Evolutionary conservation across 2,113 vertebrate genomes (phyloP), one percentile per base, ranked within the genome.

Genomic region (Sinocyclocheilus anshuiensis): DNA sequence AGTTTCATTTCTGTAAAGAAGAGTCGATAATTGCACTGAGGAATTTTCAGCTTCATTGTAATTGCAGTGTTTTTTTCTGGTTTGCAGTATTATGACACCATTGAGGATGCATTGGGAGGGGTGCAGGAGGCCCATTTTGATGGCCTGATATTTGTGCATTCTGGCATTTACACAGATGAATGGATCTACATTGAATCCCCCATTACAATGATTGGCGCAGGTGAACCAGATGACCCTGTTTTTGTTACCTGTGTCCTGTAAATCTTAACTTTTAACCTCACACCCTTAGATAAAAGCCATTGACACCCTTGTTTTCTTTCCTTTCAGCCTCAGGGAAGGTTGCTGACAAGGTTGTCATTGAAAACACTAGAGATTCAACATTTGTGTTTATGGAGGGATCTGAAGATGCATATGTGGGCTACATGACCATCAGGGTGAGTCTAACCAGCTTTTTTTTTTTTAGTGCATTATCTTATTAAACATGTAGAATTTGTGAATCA

Each of bases 121-220:
- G 97, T 99, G 86, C 98, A 99, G 87, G 98, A 99, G 93, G 97
- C 97, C 93, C 98, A 99, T 94, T 99, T 99, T 94, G 98, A 99
- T 86, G 98, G 98, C 92, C 96, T 99, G 91, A 99, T 99, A 93
- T 99, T 99, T 93, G 98, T 99, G 92, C 98, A 99, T 93, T 98
- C 98, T 93, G 97, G 97, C 86, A 98, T 99, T 93, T 99, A 99
- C 94, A 98, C 98, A 83, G 98, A 99, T 89, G 98, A 99, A 92
- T 99, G 98, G 98, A 99, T 99, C 94, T 99, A 99, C 93, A 99
- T 99, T 81, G 98, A 99, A 93, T 99, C 98, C 53, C 98, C 98
- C 55, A 99, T 99, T 90, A 99, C 98, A 84, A 99, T 99, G 98
- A 99, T 99, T 36, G 98, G 98, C 90, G 98, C 98, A 94, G 98